Evolutionary conservation across 2,797 vertebrate species (phyloP).

Genomic region (Carcharodon carcharias): DNA sequence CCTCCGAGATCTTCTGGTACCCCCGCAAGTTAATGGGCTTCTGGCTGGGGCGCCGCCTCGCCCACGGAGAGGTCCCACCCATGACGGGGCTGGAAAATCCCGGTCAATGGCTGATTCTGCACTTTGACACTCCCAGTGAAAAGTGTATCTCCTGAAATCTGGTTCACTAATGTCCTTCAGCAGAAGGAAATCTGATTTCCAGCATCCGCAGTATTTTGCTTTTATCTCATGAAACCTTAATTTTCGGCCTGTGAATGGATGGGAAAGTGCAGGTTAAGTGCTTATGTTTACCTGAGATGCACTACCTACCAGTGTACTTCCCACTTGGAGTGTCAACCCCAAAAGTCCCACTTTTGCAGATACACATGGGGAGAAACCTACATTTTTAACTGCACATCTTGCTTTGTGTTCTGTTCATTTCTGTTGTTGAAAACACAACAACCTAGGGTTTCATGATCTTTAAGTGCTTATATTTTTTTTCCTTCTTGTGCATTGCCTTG

Average conservation of each 20-base stretch:
- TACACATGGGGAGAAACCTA: not conserved
- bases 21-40: too few species aligned
- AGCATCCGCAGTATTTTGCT: too few species aligned
- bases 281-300: not conserved
- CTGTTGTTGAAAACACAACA: not conserved
- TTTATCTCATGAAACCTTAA: not conserved
- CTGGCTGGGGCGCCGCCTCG: too few species aligned
- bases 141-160: not conserved
- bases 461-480: not conserved
- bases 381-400: not conserved
- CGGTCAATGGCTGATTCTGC: not conserved
- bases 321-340: not conserved
- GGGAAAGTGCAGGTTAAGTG: not conserved
- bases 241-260: not conserved
- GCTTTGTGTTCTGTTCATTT: not conserved
- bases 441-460: not conserved
- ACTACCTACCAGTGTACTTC: not conserved
- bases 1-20: too few species aligned
- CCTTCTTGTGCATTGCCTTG: not conserved
- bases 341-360: not conserved
- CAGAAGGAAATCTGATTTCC: too few species aligned
- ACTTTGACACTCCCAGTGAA: not conserved
- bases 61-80: too few species aligned
- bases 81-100: too few species aligned
- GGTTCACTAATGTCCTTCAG: too few species aligned